Evolutionary conservation across 2,797 vertebrate species (phyloP).

Genomic region (Hozukius guyotensis): DNA sequence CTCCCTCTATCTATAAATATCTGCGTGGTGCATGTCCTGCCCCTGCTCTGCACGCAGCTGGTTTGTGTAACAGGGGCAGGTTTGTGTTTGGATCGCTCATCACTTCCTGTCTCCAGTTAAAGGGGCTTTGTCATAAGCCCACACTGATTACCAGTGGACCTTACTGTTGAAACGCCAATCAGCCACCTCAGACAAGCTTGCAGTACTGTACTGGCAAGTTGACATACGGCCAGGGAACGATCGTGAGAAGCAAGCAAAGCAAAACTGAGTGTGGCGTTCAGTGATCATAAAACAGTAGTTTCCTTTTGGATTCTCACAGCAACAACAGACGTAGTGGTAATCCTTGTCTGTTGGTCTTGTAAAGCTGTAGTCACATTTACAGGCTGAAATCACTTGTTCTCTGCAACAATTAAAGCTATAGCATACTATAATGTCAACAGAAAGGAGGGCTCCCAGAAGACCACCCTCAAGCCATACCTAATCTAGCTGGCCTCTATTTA

Average conservation of each 20-base stretch:
- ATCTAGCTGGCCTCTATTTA: not conserved
- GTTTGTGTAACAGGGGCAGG: slow-evolving; percentile 68
- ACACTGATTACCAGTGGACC: slow-evolving; percentile 47
- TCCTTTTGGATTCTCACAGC: not conserved
- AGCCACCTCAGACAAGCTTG: slow-evolving; percentile 28
- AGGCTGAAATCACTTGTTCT: not conserved
- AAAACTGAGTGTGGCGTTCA: slow-evolving; percentile 12
- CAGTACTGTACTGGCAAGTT: slow-evolving; percentile 3
- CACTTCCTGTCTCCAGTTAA: slow-evolving; percentile 69
- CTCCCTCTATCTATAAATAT: slow-evolving; percentile 75
- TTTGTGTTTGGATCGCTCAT: slow-evolving; percentile 61
- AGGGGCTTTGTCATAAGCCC: slow-evolving; percentile 53
- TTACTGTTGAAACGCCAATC: slow-evolving; percentile 50
- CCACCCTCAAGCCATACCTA: not conserved
- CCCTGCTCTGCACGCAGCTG: slow-evolving; percentile 49
- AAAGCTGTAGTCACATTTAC: not conserved
- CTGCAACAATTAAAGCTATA: not conserved
- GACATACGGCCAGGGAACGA: not conserved
- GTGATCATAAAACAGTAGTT: slow-evolving; percentile 3
- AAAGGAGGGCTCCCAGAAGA: not conserved
- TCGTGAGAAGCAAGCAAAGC: not conserved
- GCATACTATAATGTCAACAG: not conserved
- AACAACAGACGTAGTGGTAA: not conserved
- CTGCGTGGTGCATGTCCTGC: slow-evolving; percentile 56
- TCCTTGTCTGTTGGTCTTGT: not conserved